phyloP scores from a whole-genome alignment of 2,797 vertebrate species.

The Hipposideros larvatus region DNA sequence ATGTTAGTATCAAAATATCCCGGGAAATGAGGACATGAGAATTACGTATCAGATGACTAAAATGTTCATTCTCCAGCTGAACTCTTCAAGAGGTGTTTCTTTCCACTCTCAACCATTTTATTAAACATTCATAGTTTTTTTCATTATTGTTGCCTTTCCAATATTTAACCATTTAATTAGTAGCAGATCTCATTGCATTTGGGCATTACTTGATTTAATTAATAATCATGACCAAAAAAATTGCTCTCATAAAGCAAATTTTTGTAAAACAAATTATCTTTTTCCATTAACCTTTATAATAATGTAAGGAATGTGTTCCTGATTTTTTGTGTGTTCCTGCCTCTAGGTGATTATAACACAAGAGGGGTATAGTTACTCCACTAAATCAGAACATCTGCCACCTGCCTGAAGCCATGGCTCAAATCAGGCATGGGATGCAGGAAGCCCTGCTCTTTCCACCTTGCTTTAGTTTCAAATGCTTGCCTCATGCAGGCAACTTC shows the following conservation, averaged over 20 bases:
- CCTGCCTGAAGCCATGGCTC: constrained; percentile 75
- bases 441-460: constrained; percentile 67
- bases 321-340: background rate
- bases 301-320: background rate
- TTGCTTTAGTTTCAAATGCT: constrained; percentile 70
- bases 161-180: constrained; percentile 44
- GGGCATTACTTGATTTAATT: background rate
- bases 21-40: background rate
- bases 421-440: constrained; percentile 55
- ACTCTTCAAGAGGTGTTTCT: background rate
- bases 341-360: constrained; percentile 69
- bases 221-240: constrained; percentile 1
- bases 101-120: background rate
- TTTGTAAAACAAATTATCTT: background rate
- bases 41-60: background rate
- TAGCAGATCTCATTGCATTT: background rate
- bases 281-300: background rate
- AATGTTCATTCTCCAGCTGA: constrained; percentile 21
- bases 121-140: background rate
- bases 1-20: background rate
- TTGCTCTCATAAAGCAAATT: constrained; percentile 8
- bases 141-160: background rate
- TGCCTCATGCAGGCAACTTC: constrained; percentile 61
- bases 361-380: constrained; percentile 46
- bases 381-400: constrained; percentile 77